These are phyloP conservation scores for Coenonympha glycerion DNA, from an alignment of 2,888 invertebrate species.

Conservation along the genomic window DNA sequence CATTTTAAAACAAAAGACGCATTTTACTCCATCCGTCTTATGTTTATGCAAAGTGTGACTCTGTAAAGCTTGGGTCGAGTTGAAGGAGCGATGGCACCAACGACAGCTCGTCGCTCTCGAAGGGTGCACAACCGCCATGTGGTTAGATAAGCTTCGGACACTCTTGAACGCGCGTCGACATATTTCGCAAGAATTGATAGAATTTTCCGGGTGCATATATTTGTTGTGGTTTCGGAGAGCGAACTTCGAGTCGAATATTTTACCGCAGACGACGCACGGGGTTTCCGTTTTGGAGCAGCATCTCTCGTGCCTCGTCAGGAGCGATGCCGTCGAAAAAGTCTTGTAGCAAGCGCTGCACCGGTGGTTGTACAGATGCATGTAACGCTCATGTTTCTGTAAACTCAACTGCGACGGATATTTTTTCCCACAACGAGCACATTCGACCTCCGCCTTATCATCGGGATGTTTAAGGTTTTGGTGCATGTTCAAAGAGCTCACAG, in stretches of 20 bases:
- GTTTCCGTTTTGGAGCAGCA: conserved; percentile 40
- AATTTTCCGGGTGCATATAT: conserved; percentile 48
- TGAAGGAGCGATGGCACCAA: conserved; percentile 40
- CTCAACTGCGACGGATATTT: conserved; percentile 51
- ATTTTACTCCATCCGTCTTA: conserved; percentile 35
- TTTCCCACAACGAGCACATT: conserved; percentile 48
- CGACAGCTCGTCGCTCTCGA: conserved; percentile 39
- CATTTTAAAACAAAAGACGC: conserved; percentile 42
- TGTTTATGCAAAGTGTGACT: conserved; percentile 50
- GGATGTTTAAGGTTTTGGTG: conserved; percentile 54
- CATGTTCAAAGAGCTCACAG: conserved; percentile 41
- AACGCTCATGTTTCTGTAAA: conserved; percentile 50
- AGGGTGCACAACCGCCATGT: conserved; percentile 43
- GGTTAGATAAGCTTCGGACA: conserved; percentile 42
- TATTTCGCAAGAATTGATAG: conserved; percentile 39
- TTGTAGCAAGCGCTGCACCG: conserved; percentile 51
- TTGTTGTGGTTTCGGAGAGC: conserved; percentile 50
- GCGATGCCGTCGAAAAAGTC: conserved; percentile 38
- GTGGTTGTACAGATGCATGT: conserved; percentile 48
- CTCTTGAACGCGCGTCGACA: conserved; percentile 48
- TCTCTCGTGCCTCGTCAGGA: conserved; percentile 36
- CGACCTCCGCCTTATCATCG: conserved; percentile 33
- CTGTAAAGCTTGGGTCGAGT: conserved; percentile 40
- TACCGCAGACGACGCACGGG: conserved; percentile 44
- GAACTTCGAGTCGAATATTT: conserved; percentile 42